Conservation (phyloP, 1,140 invertebrate species). For the Drosophila kanapiae region DNA sequence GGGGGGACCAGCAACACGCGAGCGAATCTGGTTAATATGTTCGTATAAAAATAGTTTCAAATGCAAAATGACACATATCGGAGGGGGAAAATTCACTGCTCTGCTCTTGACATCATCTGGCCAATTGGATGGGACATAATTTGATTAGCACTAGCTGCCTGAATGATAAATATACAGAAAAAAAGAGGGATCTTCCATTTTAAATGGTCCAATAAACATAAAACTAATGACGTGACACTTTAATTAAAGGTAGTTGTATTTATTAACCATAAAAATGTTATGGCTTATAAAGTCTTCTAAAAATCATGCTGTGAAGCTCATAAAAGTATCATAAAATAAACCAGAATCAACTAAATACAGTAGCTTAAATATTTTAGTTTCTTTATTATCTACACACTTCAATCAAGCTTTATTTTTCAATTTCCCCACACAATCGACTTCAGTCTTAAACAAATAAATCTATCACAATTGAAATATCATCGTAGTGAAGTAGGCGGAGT, state of each 20-base stretch:
- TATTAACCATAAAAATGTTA: neutral
- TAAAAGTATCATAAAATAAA: neutral
- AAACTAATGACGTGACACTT: neutral
- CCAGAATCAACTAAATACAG: neutral
- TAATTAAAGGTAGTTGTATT: neutral
- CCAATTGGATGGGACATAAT: conserved; percentile 41
- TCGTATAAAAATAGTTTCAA: conserved; percentile 64
- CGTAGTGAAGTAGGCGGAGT: conserved; percentile 21
- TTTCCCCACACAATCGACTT: neutral
- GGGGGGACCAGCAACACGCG: neutral
- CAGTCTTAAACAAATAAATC: conserved; percentile 24
- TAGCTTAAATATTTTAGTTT: neutral
- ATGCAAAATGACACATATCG: conserved; percentile 41
- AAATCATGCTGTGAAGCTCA: neutral
- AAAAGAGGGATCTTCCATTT: neutral
- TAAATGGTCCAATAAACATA: conserved; percentile 7
- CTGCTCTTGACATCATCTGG: conserved; percentile 50
- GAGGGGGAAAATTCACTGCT: conserved; percentile 13
- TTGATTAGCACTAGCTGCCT: conserved; percentile 40
- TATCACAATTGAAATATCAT: conserved; percentile 74
- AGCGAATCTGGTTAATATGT: conserved; percentile 43
- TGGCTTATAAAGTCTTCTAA: neutral
- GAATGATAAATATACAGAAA: neutral
- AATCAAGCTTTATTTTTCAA: conserved; percentile 23
- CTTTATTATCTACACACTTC: neutral